phyloP scores from a whole-genome alignment of 1,140 invertebrate species.

The Druon quercuslanigerum region DNA sequence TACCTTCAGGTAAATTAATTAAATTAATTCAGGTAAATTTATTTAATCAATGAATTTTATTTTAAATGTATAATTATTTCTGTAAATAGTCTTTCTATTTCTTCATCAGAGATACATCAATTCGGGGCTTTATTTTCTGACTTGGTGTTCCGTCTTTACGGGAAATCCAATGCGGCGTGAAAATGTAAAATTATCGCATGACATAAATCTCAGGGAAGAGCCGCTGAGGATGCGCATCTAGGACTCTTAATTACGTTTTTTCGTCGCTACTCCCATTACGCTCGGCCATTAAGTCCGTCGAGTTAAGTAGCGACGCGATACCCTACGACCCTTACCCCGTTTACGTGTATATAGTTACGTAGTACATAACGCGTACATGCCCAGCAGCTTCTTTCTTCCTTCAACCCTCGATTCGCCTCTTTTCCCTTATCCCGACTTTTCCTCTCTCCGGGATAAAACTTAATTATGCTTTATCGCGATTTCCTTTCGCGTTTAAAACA shows the following conservation, averaged over 20 bases:
- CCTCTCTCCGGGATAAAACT: conserved; percentile 46
- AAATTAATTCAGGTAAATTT: too few species aligned
- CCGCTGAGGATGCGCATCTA: conserved; percentile 43
- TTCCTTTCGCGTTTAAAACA: conserved; percentile 63
- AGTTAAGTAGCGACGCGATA: conserved; percentile 67
- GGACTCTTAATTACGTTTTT: conserved; percentile 63
- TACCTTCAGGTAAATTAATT: too few species aligned
- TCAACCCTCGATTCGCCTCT: conserved; percentile 40
- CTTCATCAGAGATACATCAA: neutral
- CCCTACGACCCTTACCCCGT: conserved; percentile 47
- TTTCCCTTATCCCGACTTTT: conserved; percentile 25
- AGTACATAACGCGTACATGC: conserved; percentile 34
- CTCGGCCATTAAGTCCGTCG: conserved; percentile 66
- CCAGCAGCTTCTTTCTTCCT: conserved; percentile 35
- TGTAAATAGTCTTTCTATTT: too few species aligned
- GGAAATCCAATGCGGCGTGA: conserved; percentile 36
- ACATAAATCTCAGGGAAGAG: conserved; percentile 59
- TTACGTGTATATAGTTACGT: conserved; percentile 44
- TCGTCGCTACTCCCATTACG: conserved; percentile 59
- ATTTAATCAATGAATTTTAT: too few species aligned
- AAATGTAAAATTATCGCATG: conserved; percentile 57
- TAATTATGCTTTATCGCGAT: conserved; percentile 68
- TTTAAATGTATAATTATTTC: too few species aligned
- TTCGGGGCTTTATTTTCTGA: neutral
- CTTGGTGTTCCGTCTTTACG: neutral